Evolutionary conservation across 2,113 vertebrate genomes (phyloP).

Genomic region (Upupa epops): DNA sequence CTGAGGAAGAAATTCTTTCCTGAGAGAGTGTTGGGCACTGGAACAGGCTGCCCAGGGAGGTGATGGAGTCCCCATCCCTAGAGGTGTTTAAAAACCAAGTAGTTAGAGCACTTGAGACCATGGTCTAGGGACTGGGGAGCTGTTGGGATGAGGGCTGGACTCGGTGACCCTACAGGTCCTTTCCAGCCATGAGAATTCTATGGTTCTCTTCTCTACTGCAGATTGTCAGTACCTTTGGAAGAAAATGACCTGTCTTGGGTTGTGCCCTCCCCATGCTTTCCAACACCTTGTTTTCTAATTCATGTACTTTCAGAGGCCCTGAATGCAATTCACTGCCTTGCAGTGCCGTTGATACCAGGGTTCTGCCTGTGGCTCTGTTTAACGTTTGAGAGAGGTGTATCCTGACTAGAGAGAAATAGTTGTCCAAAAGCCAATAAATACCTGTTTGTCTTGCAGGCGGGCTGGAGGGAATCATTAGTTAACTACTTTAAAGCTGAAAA

Average conservation of each 20-base stretch:
- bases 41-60: too few relatives aligned
- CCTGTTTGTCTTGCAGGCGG: background rate
- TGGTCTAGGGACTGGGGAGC: too few relatives aligned
- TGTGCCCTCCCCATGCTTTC: background rate
- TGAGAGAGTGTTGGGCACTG: too few relatives aligned
- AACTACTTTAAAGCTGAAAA: background rate
- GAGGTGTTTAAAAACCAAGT: too few relatives aligned
- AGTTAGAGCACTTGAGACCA: too few relatives aligned
- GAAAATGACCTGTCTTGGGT: too few relatives aligned
- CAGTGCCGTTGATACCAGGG: background rate
- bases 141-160: too few relatives aligned
- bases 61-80: too few relatives aligned
- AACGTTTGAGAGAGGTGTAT: background rate
- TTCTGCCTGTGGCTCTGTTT: background rate
- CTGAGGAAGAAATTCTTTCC: too few relatives aligned
- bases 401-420: background rate
- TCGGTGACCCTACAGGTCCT: too few relatives aligned
- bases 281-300: background rate
- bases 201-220: too few relatives aligned
- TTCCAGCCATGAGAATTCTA: too few relatives aligned
- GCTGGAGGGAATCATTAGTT: background rate
- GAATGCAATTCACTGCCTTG: background rate
- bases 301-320: accelerated
- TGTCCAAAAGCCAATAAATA: background rate
- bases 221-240: background rate